phyloP scores from a whole-genome alignment of 37 sponge, comb jelly and placozoan species.

The Cliona cf. orientalis region DNA sequence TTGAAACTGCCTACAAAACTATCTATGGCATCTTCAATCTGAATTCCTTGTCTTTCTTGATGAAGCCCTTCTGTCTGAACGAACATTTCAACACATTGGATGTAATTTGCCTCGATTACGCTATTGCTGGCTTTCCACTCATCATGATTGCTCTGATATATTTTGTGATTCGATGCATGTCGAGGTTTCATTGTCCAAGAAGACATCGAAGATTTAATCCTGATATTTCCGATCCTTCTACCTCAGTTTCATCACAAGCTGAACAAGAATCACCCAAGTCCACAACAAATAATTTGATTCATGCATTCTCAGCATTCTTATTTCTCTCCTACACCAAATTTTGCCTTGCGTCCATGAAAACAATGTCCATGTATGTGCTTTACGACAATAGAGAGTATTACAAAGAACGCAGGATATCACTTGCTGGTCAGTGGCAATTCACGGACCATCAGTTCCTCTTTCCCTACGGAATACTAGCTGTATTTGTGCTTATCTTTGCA shows the following conservation, averaged over 20 bases:
- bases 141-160: not conserved
- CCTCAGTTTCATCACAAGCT: too few relatives aligned
- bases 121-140: not conserved
- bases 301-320: not conserved
- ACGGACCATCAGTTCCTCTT: not conserved
- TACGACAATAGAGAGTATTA: not conserved
- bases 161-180: not conserved
- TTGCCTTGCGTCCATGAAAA: not conserved
- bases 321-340: not conserved
- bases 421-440: not conserved
- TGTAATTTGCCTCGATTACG: not conserved
- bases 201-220: too few relatives aligned
- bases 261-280: not conserved
- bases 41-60: not conserved
- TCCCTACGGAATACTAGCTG: not conserved
- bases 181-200: not conserved
- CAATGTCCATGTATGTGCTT: not conserved
- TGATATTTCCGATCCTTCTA: too few relatives aligned
- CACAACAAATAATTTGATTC: not conserved
- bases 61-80: not conserved
- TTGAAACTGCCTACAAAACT: not conserved
- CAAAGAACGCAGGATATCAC: too few relatives aligned
- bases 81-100: not conserved
- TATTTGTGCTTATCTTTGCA: not conserved
- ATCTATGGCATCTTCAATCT: not conserved